Base-by-base conservation (phyloP, 2,888 invertebrate species). In the Muschampia plurimacula region DNA sequence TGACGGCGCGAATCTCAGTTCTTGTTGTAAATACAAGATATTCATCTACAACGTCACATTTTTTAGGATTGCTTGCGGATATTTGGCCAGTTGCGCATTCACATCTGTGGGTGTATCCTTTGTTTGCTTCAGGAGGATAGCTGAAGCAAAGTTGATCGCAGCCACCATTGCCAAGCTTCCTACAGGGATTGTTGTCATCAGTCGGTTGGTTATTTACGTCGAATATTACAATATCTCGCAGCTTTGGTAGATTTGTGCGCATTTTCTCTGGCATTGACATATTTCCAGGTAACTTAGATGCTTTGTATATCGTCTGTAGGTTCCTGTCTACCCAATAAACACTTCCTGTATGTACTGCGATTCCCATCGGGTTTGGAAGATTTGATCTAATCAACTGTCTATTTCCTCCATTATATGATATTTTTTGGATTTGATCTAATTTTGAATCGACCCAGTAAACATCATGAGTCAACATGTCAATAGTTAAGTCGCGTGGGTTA, bases 381-480 rank as follows among this genome's bases (percentile, higher is more conserved):
- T 98, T 98, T 2, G 97, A 95, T 62, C 98, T 95, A 62, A 99
- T 97, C 6, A 98, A 96, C 84, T 97, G 97, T 75, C 97, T 95
- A 82, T 96, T 97, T 1, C 96, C 97, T 1, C 98, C 98, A 44
- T 95, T 96, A 86, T 96, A 98, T 0, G 97, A 96, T n/a, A 98
- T 97, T 87, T 97, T 98, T 86, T 99, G 99, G 72, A 99, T 99
- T 81, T 97, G 98, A 85, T 99, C 99, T 41, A 98, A 94, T 85
- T 97, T 97, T 0, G 98, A 97, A 87, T 99, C 99, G 0, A 99
- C 98, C 99, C 99, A 99, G 88, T 98, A 99, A 0, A 99, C 97
- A 85, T 99, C 99, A 83, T 99, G 98, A 0, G 98, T 99, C 60
- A 96, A 90, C 95, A 98, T 97, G 85, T 99, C 99, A 36, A 99